Conservation (phyloP, 2,113 vertebrate genomes). For the Oxyura jamaicensis region DNA sequence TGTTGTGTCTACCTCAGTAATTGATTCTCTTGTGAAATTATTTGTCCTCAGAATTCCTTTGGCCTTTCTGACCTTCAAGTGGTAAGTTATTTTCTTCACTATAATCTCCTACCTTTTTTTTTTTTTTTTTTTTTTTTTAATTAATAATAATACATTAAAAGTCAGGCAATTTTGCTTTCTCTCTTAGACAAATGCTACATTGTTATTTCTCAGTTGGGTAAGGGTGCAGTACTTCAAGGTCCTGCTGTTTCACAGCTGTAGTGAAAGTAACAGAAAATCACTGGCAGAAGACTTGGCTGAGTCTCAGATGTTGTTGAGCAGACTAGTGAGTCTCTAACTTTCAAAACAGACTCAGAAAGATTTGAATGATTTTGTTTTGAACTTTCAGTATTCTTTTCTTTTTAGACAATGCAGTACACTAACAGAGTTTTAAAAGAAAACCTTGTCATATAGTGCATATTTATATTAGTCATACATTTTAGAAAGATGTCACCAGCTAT, state of each 20-base stretch:
- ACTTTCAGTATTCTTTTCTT: background rate
- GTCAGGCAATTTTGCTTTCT: background rate
- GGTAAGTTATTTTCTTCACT: constrained; percentile 14
- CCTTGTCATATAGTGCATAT: background rate
- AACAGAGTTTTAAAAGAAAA: background rate
- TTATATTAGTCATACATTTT: background rate
- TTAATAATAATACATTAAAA: background rate
- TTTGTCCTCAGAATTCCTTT: background rate
- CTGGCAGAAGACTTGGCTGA: background rate
- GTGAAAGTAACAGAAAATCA: background rate
- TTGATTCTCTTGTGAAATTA: background rate
- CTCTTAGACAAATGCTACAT: background rate
- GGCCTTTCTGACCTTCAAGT: background rate
- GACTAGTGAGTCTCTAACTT: background rate
- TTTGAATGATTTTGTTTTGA: background rate
- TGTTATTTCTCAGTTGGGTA: background rate
- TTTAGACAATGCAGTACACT: background rate
- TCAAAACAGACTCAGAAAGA: background rate
- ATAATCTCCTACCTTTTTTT: background rate
- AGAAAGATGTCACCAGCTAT: background rate
- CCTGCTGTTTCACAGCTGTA: background rate
- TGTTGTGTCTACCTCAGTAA: background rate
- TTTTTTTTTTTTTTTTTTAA: background rate
- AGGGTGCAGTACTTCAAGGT: background rate
- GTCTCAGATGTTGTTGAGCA: background rate